Evolutionary conservation across 2,797 vertebrate genomes (phyloP), one percentile per base, ranked within the genome.

Genomic region (Myotis planiceps): DNA sequence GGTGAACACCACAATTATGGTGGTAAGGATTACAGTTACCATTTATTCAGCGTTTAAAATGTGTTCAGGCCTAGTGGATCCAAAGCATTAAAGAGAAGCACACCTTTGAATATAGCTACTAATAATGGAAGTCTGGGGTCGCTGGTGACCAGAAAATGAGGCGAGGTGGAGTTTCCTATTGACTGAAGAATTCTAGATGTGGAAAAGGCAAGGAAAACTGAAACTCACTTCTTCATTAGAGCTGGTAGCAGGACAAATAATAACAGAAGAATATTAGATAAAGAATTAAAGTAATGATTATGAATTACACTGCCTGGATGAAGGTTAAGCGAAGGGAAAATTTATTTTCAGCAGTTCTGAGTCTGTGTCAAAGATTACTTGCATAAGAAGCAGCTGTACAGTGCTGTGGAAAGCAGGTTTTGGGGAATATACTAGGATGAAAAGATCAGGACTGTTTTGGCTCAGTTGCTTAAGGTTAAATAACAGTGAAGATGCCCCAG

Each of bases 201-300:
- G 34, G 18, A 80, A 89, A 88, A 49, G 18, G 1, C 2, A 86
- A 83, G 37, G 27, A 69, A 92, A 80, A 65, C 39, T 49, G 69
- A 75, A 60, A 65, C n/a, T 32, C 39, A 55, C 42, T 47, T 47
- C 60, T 69, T 82, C 51, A 76, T 55, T 58, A 90, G 39, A 66
- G 23, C 34, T 51, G 27, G 12, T 45, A 39, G 19, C 39, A 83
- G 10, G 14, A 76, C 7, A 92, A 71, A 65, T 42, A 76, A 69
- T 14, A 93, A 76, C 12, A 81, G 58, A 90, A 79, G 21, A 94
- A 76, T 81, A 66, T 23, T 18, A 69, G 34, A 58, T 94, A 80
- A 79, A 1, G 0, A 42, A 55, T 21, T 16, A 58, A 63, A 15
- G 4, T 78, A 45, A 87, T 29, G 4, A 74, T 34, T 19, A 94